phyloP scores from a whole-genome alignment of 2,888 invertebrate species.

The Scaptomyza flava region DNA sequence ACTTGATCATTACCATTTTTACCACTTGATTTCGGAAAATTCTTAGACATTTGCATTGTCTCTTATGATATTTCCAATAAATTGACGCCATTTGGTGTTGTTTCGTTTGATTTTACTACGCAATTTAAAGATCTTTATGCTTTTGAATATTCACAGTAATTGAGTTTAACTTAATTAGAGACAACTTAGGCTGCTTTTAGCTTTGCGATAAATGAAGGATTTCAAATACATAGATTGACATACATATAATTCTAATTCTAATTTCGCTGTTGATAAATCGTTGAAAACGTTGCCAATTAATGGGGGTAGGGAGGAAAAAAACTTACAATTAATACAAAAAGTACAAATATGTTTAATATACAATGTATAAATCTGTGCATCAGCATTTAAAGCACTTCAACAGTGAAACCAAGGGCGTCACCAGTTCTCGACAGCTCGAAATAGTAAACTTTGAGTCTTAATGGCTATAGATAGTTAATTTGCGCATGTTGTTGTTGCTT shows the following conservation, averaged over 20 bases:
- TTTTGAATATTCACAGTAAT: constrained; percentile 67
- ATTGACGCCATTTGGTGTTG: constrained; percentile 1
- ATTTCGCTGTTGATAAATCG: constrained; percentile 40
- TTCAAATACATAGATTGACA: constrained; percentile 36
- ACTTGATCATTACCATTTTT: too few relatives aligned
- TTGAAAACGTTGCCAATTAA: constrained; percentile 30
- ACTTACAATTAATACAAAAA: constrained; percentile 77
- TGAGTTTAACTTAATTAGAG: constrained; percentile 54
- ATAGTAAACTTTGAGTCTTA: constrained; percentile 76
- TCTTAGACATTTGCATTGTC: neutral
- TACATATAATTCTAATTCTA: constrained; percentile 28
- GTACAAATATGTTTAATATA: constrained; percentile 76
- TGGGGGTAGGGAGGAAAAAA: constrained; percentile 20
- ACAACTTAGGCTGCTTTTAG: constrained; percentile 56
- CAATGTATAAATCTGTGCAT: constrained; percentile 72
- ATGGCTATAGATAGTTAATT: constrained; percentile 57
- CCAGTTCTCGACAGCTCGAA: constrained; percentile 33
- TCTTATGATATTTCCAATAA: neutral
- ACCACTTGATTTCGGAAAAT: neutral
- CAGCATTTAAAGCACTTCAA: constrained; percentile 72
- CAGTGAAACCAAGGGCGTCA: constrained; percentile 18
- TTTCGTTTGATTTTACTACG: constrained; percentile 48
- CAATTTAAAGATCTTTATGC: constrained; percentile 37
- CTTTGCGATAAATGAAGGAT: constrained; percentile 41
- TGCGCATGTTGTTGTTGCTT: constrained; percentile 53